phyloP scores from a whole-genome alignment of 2,888 invertebrate genomes.

The Patella ulyssiponensis region DNA sequence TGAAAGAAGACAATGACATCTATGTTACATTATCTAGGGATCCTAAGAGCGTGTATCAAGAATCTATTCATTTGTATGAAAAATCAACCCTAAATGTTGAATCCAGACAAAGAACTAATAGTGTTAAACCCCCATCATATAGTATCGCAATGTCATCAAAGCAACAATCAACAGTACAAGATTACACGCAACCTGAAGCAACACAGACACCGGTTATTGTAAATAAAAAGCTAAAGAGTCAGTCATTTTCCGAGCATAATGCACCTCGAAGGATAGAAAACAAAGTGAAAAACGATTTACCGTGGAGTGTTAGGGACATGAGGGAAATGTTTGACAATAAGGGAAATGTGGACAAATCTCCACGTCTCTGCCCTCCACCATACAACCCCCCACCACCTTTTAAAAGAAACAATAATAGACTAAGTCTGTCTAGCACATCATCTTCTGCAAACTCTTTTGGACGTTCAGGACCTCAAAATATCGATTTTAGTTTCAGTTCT shows the following conservation, averaged over 20 bases:
- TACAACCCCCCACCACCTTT: slow-evolving; percentile 56
- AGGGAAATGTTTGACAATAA: slow-evolving; percentile 46
- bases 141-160: neutral
- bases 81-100: slow-evolving; percentile 33
- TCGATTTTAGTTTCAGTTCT: slow-evolving; percentile 47
- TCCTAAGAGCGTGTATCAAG: slow-evolving; percentile 57
- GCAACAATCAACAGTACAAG: slow-evolving; percentile 3
- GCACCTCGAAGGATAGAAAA: slow-evolving; percentile 14
- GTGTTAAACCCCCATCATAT: neutral
- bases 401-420: slow-evolving; percentile 48
- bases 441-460: slow-evolving; percentile 17
- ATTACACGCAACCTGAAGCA: slow-evolving; percentile 7
- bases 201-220: neutral
- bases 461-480: slow-evolving; percentile 46
- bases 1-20: slow-evolving; percentile 36
- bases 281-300: slow-evolving; percentile 40
- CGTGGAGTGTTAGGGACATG: slow-evolving; percentile 62
- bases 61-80: slow-evolving; percentile 56
- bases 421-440: slow-evolving; percentile 50
- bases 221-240: slow-evolving; percentile 4
- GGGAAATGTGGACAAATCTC: slow-evolving; percentile 6
- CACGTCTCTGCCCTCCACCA: slow-evolving; percentile 38
- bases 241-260: slow-evolving; percentile 7
- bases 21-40: slow-evolving; percentile 32
- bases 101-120: neutral